Conservation (phyloP, 37 sponge, comb jelly and placozoan genomes). For the Amphimedon queenslandica region DNA sequence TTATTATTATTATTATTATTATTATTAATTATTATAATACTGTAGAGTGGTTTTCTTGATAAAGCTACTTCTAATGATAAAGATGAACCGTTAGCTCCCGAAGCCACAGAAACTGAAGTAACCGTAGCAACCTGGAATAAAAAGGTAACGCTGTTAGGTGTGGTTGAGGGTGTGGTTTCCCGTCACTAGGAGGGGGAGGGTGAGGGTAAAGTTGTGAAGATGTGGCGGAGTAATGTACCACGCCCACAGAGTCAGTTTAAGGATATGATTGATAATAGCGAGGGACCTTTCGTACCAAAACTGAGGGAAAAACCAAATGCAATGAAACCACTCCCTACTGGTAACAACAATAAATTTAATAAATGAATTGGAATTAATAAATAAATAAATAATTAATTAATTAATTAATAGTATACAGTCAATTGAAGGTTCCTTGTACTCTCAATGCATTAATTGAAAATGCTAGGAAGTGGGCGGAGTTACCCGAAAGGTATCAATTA, state of each 20-base stretch:
- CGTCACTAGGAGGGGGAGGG: too few relatives aligned
- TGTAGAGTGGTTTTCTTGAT: constrained; percentile 59
- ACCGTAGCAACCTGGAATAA: constrained; percentile 78
- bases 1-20: neutral
- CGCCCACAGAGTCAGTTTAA: constrained; percentile 80
- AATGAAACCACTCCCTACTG: constrained; percentile 39
- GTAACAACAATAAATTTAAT: constrained; percentile 16
- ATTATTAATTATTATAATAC: neutral
- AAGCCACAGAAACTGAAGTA: constrained; percentile 39
- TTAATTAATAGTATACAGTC: constrained; percentile 32
- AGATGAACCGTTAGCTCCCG: constrained; percentile 24
- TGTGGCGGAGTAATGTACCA: constrained; percentile 46
- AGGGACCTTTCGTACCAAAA: constrained; percentile 71
- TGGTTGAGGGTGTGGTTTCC: too few relatives aligned
- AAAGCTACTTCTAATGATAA: constrained; percentile 44
- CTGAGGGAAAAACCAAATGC: constrained; percentile 84
- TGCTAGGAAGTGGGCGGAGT: constrained; percentile 38
- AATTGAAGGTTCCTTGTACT: constrained; percentile 35
- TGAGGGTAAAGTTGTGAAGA: neutral
- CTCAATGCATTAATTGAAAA: constrained; percentile 48
- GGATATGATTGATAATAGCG: constrained; percentile 82
- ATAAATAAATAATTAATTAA: too few relatives aligned
- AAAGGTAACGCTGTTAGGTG: too few relatives aligned
- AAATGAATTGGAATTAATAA: neutral
- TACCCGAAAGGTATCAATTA: constrained; percentile 8